phyloP scores from a whole-genome alignment of 2,888 invertebrate species.

The Adelphocoris suturalis region DNA sequence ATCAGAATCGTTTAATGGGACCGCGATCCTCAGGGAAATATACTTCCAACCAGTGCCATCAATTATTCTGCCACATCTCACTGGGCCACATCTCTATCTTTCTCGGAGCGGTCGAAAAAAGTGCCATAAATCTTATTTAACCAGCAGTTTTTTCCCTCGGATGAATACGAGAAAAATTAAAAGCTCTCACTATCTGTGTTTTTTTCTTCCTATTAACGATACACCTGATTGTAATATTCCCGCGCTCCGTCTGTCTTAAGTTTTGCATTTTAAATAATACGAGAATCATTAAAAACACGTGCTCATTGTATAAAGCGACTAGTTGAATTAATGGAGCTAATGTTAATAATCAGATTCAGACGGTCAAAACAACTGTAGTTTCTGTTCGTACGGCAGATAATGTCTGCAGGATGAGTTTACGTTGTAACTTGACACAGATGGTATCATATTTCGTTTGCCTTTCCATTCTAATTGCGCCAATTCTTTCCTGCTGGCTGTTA shows the following conservation, averaged over 20 bases:
- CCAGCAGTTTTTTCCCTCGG: slow-evolving; percentile 18
- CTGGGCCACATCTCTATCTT: slow-evolving; percentile 38
- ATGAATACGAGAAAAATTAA: slow-evolving; percentile 38
- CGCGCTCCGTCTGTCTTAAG: background rate
- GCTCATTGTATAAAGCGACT: background rate
- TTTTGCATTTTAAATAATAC: slow-evolving; percentile 6
- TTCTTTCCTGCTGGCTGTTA: no score
- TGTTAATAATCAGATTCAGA: background rate
- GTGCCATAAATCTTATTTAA: slow-evolving; percentile 41
- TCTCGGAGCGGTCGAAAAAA: background rate
- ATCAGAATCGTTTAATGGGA: slow-evolving; percentile 57
- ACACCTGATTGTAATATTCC: background rate
- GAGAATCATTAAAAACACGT: slow-evolving; percentile 16
- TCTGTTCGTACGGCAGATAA: no score
- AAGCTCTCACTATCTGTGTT: background rate
- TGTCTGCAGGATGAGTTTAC: no score
- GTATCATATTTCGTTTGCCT: no score
- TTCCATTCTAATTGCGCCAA: no score
- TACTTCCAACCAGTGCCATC: slow-evolving; percentile 37
- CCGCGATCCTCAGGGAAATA: slow-evolving; percentile 34
- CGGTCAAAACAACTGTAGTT: no score
- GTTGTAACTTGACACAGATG: no score
- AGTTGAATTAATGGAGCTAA: background rate
- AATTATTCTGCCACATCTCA: slow-evolving; percentile 54
- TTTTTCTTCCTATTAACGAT: background rate